These are phyloP conservation scores for Heterodera carotae DNA, from an alignment of 1,140 invertebrate species.

Conservation along the genomic window DNA sequence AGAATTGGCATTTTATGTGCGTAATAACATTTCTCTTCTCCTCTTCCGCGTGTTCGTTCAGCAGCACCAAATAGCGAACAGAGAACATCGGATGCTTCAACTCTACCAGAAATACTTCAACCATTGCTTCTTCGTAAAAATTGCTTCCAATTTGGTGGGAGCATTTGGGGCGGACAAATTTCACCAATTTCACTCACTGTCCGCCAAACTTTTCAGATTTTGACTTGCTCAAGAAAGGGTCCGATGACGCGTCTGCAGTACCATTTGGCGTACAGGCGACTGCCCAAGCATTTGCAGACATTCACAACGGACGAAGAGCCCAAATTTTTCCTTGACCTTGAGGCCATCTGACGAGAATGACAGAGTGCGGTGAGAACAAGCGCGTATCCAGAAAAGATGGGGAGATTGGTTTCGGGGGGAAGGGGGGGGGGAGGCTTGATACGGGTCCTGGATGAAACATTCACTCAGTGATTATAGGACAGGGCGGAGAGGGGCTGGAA, in stretches of 20 bases:
- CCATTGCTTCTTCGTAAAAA: slow-evolving; percentile 21
- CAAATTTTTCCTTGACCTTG: slow-evolving; percentile 30
- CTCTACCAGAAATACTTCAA: slow-evolving; percentile 26
- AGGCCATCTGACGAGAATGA: not conserved
- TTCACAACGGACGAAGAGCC: slow-evolving; percentile 20
- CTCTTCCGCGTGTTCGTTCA: not conserved
- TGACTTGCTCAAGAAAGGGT: slow-evolving; percentile 19
- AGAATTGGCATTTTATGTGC: too few species aligned
- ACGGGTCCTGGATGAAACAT: too few species aligned
- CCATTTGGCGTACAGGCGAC: not conserved
- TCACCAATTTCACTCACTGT: not conserved
- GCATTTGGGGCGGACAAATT: not conserved
- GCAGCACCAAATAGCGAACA: slow-evolving; percentile 30
- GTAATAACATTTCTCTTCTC: not conserved
- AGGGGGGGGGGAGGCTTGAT: too few species aligned
- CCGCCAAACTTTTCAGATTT: slow-evolving; percentile 13
- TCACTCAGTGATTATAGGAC: too few species aligned
- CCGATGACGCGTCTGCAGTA: slow-evolving; percentile 21
- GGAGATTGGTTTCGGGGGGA: too few species aligned
- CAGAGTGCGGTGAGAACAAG: too few species aligned
- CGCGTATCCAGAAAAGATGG: not conserved
- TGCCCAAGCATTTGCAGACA: slow-evolving; percentile 18
- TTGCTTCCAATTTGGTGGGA: slow-evolving; percentile 15
- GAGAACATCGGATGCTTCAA: slow-evolving; percentile 16
- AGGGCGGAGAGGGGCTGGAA: too few species aligned